Base-by-base conservation (phyloP, 1,140 invertebrate genomes). In the Atta colombica region DNA sequence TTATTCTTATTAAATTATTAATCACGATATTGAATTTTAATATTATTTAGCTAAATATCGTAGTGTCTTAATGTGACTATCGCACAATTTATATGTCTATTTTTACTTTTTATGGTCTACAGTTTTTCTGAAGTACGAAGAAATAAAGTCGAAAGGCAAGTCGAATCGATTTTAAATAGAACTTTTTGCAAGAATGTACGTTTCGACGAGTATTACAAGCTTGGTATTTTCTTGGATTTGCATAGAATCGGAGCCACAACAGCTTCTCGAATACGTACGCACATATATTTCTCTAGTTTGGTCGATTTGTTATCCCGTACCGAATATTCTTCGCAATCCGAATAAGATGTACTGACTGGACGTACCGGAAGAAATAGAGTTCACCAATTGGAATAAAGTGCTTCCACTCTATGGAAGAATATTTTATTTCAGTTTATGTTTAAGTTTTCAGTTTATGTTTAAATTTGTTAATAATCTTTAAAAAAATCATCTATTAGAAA, bases 141-240 rank as follows among this genome's bases (percentile, higher is more conserved):
- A 68, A 28, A 74, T 75, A 25, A 85, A 85, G 60, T 63, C 78
- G 25, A 55, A 18, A 71, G 68, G 61, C 31, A 45, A 21, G 28
- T 71, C n/a, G 81, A 87, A 87, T 87, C 63, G 80, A 85, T 85
- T 74, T 85, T 87, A 86, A 87, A 86, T 87, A 86, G 81, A 87
- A 66, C 18, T 35, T 51, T 75, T 86, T 53, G 12, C 86, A n/a
- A 86, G 85, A 86, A 85, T 75, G 31, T 61, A 85, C 71, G 35
- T 77, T 68, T 69, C 69, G 69, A 75, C 81, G 61, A 58, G 63
- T 65, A 69, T 77, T 65, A 71, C 82, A 21, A 51, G 82, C 39
- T 35, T 86, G 66, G 81, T 75, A 86, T 77, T 86, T 68, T 58
- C 61, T 25, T 49, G 28, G 81, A 87, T 87, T 87, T 86, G 81